phyloP scores from a whole-genome alignment of 2,113 vertebrate genomes.

The Pterocles burchelli region DNA sequence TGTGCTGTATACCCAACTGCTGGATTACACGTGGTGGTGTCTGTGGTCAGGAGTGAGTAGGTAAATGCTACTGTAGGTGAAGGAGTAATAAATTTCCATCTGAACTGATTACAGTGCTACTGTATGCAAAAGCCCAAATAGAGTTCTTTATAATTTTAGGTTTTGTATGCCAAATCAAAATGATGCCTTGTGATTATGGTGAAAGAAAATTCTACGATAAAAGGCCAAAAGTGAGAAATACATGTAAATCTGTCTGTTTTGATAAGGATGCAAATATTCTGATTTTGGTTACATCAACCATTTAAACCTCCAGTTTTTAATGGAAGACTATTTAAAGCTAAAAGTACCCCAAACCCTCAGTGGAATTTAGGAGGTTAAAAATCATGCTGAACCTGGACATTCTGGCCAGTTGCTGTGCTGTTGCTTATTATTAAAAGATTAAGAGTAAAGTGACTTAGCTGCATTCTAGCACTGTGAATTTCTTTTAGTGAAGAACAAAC shows the following conservation, averaged over 20 bases:
- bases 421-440: neutral
- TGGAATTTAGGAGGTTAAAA: neutral
- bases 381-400: neutral
- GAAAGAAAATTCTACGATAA: neutral
- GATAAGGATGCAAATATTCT: neutral
- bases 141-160: neutral
- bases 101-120: neutral
- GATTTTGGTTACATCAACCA: neutral
- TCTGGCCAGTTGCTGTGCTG: neutral
- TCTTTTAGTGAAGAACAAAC: neutral
- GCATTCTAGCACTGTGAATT: neutral
- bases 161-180: neutral
- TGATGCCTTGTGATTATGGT: fast-evolving
- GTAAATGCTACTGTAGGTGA: neutral
- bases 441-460: neutral
- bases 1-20: too few species aligned
- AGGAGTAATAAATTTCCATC: neutral
- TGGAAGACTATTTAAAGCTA: neutral
- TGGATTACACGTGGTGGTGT: neutral
- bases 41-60: neutral
- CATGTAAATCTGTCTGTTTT: neutral
- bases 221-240: neutral
- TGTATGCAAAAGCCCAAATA: neutral
- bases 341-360: neutral
- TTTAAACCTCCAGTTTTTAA: neutral